Conservation (phyloP, 2,113 vertebrate genomes). For the Okapia johnstoni region DNA sequence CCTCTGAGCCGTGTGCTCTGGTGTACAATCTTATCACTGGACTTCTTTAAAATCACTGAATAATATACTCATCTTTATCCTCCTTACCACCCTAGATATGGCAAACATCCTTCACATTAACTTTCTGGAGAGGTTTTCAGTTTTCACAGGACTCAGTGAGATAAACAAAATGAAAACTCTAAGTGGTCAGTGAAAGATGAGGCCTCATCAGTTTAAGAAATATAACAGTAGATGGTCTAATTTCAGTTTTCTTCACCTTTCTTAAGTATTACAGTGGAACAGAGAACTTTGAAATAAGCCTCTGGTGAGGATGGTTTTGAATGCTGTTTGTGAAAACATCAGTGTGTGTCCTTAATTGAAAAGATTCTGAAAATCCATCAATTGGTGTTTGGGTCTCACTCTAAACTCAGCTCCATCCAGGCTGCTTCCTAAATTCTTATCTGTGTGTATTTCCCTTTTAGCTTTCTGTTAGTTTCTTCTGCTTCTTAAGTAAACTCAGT, state of each 20-base stretch:
- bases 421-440: background rate
- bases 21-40: background rate
- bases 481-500: background rate
- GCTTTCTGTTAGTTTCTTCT: background rate
- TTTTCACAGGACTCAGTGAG: background rate
- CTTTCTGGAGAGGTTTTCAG: conserved; percentile 16
- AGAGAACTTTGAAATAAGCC: background rate
- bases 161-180: conserved; percentile 14
- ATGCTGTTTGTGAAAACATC: background rate
- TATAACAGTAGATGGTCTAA: background rate
- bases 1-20: background rate
- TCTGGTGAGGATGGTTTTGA: background rate
- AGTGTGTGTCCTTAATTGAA: background rate
- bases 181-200: background rate
- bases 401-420: background rate
- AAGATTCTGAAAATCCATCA: conserved; percentile 55
- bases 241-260: background rate
- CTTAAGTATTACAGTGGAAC: background rate
- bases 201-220: background rate
- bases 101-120: background rate
- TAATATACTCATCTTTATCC: background rate
- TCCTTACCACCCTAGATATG: background rate
- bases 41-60: background rate
- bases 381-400: background rate
- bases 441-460: background rate